These are phyloP conservation scores for Deroplatys truncata DNA, from an alignment of 2,888 invertebrate genomes.

Conservation along the genomic window DNA sequence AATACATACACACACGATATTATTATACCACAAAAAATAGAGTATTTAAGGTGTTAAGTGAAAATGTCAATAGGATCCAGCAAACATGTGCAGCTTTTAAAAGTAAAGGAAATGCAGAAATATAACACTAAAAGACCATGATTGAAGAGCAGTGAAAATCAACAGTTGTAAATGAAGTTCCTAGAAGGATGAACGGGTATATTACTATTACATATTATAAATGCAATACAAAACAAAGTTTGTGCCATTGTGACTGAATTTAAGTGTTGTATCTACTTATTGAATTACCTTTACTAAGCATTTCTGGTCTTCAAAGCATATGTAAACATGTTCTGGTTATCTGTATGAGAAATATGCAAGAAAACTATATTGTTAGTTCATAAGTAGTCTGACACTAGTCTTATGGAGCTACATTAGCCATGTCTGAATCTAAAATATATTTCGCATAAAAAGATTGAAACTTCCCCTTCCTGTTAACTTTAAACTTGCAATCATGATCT, in stretches of 20 bases:
- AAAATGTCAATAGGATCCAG: neutral
- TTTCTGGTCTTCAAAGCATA: too few relatives aligned
- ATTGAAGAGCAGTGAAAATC: neutral
- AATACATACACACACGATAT: neutral
- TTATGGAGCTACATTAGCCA: too few relatives aligned
- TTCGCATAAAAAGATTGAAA: too few relatives aligned
- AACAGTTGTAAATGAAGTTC: neutral
- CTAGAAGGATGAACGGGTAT: too few relatives aligned
- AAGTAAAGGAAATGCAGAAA: neutral
- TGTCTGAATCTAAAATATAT: too few relatives aligned
- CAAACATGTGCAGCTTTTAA: neutral
- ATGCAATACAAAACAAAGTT: neutral
- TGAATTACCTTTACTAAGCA: too few relatives aligned
- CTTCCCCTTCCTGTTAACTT: too few relatives aligned
- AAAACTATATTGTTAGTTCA: too few relatives aligned
- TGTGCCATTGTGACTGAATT: neutral
- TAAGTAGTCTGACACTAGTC: too few relatives aligned
- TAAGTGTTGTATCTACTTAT: too few relatives aligned
- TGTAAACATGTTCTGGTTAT: too few relatives aligned
- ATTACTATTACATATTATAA: neutral
- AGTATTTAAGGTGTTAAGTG: neutral
- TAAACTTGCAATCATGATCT: neutral
- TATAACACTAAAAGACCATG: neutral
- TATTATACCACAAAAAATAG: neutral
- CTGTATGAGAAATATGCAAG: too few relatives aligned